These are phyloP conservation scores for Odontomachus brunneus DNA, from an alignment of 1,140 invertebrate species.

Conservation along the genomic window DNA sequence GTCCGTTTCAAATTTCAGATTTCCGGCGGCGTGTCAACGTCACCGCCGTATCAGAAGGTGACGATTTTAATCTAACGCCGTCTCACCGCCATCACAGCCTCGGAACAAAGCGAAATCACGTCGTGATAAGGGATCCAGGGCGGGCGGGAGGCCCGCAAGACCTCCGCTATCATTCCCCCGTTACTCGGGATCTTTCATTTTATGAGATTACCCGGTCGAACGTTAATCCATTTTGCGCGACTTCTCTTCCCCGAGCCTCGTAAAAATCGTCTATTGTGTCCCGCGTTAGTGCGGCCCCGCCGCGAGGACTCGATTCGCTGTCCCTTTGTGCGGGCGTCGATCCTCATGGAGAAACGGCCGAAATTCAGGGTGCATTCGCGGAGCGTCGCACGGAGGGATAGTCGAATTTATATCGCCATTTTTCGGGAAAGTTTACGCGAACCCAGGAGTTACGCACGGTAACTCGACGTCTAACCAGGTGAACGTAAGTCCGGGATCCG, in stretches of 20 bases:
- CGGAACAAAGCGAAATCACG: slow-evolving; percentile 4
- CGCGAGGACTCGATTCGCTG: slow-evolving; percentile 18
- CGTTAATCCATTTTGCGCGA: slow-evolving; percentile 61
- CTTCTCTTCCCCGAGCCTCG: slow-evolving; percentile 26
- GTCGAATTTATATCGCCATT: slow-evolving; percentile 54
- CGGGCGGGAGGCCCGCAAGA: too few relatives aligned
- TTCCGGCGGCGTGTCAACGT: too few relatives aligned
- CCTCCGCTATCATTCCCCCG: slow-evolving; percentile 52
- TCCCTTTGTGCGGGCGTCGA: slow-evolving; percentile 37
- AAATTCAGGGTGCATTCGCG: slow-evolving; percentile 28
- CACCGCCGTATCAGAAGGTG: too few relatives aligned
- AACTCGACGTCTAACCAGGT: slow-evolving; percentile 1
- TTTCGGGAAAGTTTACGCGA: slow-evolving; percentile 33
- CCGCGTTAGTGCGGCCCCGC: slow-evolving; percentile 1
- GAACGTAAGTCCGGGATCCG: slow-evolving; percentile 32
- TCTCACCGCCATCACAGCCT: not conserved
- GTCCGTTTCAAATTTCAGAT: too few relatives aligned
- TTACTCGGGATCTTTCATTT: slow-evolving; percentile 60
- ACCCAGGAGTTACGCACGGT: slow-evolving; percentile 4
- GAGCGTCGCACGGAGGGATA: too few relatives aligned
- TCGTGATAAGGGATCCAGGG: slow-evolving; percentile 9
- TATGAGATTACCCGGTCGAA: slow-evolving; percentile 52
- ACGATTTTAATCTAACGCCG: slow-evolving; percentile 29
- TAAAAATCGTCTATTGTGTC: slow-evolving; percentile 57
- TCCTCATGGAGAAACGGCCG: not conserved